A percentile compares a stretch with the other conserved stretches of the same genome.
phyloP scores from a whole-genome alignment of 1,140 invertebrate genomes.

The Amphibalanus amphitrite region DNA sequence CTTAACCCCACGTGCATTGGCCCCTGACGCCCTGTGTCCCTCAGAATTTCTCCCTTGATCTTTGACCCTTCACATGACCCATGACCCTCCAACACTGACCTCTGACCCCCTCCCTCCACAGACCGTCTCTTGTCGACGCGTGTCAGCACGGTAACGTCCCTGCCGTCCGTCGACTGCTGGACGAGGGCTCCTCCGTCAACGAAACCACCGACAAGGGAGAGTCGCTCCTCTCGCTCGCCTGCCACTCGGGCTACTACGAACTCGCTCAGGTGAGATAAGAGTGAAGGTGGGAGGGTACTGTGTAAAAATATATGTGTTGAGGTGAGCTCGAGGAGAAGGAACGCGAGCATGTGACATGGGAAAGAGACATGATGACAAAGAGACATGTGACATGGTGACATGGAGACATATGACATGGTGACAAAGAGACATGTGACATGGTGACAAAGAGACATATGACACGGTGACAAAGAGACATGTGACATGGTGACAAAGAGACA shows the following conservation, averaged over 20 bases:
- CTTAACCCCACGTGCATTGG: not conserved
- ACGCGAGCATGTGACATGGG: too few species aligned
- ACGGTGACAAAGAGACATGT: too few species aligned
- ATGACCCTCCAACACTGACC: not conserved
- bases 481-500: too few species aligned
- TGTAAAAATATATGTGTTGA: too few species aligned
- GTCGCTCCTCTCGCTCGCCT: conserved; percentile 74
- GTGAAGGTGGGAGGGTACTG: too few species aligned
- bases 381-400: too few species aligned
- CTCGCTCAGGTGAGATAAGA: conserved; percentile 52
- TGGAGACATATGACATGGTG: too few species aligned
- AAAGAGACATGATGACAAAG: too few species aligned
- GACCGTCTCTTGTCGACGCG: conserved; percentile 56
- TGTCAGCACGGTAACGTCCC: conserved; percentile 83
- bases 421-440: too few species aligned
- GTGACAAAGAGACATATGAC: too few species aligned
- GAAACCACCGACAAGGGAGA: conserved; percentile 87
- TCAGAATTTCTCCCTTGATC: not conserved
- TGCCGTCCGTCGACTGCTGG: conserved; percentile 56
- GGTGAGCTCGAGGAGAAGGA: too few species aligned
- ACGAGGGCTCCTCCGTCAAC: conserved; percentile 71
- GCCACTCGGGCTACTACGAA: conserved; percentile 84
- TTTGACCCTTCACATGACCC: not conserved
- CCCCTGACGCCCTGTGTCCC: not conserved
- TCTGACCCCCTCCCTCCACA: conserved; percentile 10